phyloP scores from a whole-genome alignment of 2,888 invertebrate species.

The Leptinotarsa peninsularis region DNA sequence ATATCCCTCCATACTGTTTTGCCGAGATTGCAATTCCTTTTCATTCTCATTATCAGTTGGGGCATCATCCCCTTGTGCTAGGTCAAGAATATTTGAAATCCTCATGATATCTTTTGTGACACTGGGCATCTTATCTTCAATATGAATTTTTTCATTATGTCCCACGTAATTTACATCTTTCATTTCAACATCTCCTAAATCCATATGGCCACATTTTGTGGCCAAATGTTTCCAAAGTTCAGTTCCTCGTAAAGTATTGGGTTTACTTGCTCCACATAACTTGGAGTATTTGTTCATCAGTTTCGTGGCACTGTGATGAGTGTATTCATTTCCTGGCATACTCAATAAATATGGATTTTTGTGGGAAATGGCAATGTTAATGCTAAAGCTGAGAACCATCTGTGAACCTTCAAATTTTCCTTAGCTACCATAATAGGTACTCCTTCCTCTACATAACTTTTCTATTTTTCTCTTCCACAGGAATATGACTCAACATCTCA shows the following conservation, averaged over 20 bases:
- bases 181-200: conserved; percentile 36
- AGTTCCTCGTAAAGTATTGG: conserved; percentile 19
- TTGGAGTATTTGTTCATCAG: conserved; percentile 22
- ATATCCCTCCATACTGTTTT: no score
- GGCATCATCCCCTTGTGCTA: conserved; percentile 33
- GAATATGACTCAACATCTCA: not conserved
- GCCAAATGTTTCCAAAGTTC: conserved; percentile 27
- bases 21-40: no score
- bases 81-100: conserved; percentile 48
- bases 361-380: not conserved
- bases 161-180: conserved; percentile 51
- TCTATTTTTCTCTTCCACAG: conserved; percentile 4
- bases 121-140: conserved; percentile 47
- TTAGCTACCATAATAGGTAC: no score
- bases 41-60: no score
- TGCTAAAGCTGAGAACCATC: no score
- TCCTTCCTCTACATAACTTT: conserved; percentile 7
- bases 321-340: conserved; percentile 10
- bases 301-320: conserved; percentile 9
- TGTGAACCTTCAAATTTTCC: no score
- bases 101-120: conserved; percentile 44
- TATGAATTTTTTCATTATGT: conserved; percentile 52
- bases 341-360: conserved; percentile 29
- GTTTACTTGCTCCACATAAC: conserved; percentile 23
- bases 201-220: conserved; percentile 21